Conservation (phyloP, 2,888 invertebrate genomes). For the Hirtodrosophila alboralis region DNA sequence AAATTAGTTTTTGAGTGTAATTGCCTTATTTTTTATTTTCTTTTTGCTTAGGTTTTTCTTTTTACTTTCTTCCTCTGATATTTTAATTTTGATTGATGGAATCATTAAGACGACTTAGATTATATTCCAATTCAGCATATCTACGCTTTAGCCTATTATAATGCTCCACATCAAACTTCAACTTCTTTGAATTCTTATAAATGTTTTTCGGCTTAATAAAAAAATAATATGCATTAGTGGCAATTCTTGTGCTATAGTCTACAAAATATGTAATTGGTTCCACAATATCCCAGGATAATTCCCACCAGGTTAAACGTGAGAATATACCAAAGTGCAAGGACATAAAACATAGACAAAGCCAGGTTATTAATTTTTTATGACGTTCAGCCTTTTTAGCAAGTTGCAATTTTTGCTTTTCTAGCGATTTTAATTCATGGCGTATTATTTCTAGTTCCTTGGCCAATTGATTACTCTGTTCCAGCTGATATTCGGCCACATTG, state of each 20-base stretch:
- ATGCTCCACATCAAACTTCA: slow-evolving; percentile 91
- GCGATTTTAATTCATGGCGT: slow-evolving; percentile 91
- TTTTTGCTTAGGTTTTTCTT: slow-evolving; percentile 54
- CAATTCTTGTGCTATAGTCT: slow-evolving; percentile 98
- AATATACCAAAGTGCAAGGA: slow-evolving; percentile 98
- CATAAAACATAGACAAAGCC: slow-evolving; percentile 97
- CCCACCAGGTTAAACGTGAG: slow-evolving; percentile 99
- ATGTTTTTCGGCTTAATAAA: slow-evolving; percentile 95
- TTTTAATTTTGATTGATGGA: slow-evolving; percentile 86
- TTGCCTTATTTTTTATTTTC: too few relatives aligned
- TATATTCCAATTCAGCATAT: slow-evolving; percentile 89
- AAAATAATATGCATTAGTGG: slow-evolving; percentile 96
- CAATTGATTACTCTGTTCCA: slow-evolving; percentile 93
- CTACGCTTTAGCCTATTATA: slow-evolving; percentile 94
- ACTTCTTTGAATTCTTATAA: slow-evolving; percentile 94
- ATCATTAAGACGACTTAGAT: slow-evolving; percentile 90
- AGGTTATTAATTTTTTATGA: slow-evolving; percentile 90
- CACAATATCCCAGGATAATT: slow-evolving; percentile 99
- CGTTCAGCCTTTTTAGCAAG: slow-evolving; percentile 89
- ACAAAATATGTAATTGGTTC: slow-evolving; percentile 99
- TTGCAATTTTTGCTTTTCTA: slow-evolving; percentile 92
- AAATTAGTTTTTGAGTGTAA: slow-evolving; percentile 66
- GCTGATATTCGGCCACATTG: slow-evolving; percentile 96
- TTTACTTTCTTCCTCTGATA: slow-evolving; percentile 25
- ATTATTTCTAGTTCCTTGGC: slow-evolving; percentile 92